Evolutionary conservation across 2,797 vertebrate genomes (phyloP).

Genomic region (Dallia pectoralis): DNA sequence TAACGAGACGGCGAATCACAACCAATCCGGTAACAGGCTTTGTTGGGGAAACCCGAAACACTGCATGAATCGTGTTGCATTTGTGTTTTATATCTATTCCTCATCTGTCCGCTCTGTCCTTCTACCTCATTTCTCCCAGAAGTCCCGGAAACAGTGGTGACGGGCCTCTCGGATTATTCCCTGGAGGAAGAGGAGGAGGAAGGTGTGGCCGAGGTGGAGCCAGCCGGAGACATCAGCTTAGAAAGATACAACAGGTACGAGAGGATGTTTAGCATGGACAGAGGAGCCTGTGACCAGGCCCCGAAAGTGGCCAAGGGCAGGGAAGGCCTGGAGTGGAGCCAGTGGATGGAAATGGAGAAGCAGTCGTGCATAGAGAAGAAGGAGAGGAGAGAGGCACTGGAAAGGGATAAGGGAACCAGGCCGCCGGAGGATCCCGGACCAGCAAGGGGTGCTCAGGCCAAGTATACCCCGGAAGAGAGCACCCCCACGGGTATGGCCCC

Average conservation of each 20-base stretch:
- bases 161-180: conserved; percentile 9
- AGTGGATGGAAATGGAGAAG: background rate
- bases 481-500: conserved; percentile 78
- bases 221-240: conserved; percentile 48
- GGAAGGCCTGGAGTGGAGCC: background rate
- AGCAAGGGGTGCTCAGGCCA: background rate
- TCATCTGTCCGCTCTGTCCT: background rate
- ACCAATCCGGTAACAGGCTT: no score
- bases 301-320: conserved; percentile 12
- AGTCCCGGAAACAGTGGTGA: background rate
- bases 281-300: conserved; percentile 59
- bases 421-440: background rate
- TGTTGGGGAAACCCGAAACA: no score
- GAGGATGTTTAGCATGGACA: conserved; percentile 91
- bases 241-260: conserved; percentile 78
- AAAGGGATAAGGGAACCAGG: background rate
- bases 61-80: no score
- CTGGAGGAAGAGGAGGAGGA: conserved; percentile 61
- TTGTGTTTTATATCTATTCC: background rate
- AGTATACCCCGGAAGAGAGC: conserved; percentile 24
- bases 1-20: no score
- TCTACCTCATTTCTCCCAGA: background rate
- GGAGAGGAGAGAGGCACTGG: background rate
- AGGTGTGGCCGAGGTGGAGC: conserved; percentile 63
- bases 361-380: conserved; percentile 2